Percentiles rank a stretch among this genome's conserved stretches.
phyloP scores from a whole-genome alignment of 2,797 vertebrate species.

The Bradypodion ventrale region DNA sequence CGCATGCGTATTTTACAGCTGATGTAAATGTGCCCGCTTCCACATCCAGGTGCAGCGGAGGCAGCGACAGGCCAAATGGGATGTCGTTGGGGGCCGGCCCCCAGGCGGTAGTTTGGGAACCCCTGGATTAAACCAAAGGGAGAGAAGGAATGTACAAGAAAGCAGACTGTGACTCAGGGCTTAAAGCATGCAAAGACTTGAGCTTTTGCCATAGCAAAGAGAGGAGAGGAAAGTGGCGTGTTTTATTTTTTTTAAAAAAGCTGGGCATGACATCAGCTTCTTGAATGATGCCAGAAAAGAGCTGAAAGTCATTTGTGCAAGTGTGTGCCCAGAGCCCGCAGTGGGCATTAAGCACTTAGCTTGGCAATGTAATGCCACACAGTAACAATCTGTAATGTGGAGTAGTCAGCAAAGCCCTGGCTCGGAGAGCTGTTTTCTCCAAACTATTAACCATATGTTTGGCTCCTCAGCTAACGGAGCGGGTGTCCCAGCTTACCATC shows the following conservation, averaged over 20 bases:
- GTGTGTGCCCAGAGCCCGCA: slow-evolving; percentile 75
- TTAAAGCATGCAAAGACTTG: slow-evolving; percentile 36
- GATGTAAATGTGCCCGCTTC: too few relatives aligned
- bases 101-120: too few relatives aligned
- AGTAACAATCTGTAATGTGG: slow-evolving; percentile 83
- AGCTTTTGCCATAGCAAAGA: neutral
- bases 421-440: slow-evolving; percentile 79
- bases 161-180: slow-evolving; percentile 34
- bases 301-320: slow-evolving; percentile 74
- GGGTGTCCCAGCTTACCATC: slow-evolving; percentile 87
- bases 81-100: too few relatives aligned
- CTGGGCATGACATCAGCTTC: slow-evolving; percentile 73
- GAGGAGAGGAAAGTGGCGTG: slow-evolving; percentile 16
- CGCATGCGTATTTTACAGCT: too few relatives aligned
- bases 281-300: slow-evolving; percentile 66
- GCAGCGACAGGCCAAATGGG: too few relatives aligned
- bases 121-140: neutral
- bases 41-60: too few relatives aligned
- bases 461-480: slow-evolving; percentile 77
- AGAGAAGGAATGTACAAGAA: slow-evolving; percentile 3
- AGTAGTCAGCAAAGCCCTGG: slow-evolving; percentile 81
- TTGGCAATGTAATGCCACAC: slow-evolving; percentile 84
- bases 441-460: slow-evolving; percentile 86
- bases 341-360: slow-evolving; percentile 85
- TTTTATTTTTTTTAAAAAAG: slow-evolving; percentile 57